A percentile compares a stretch with the other conserved stretches of the same genome.
Evolutionary conservation across 2,797 vertebrate species (phyloP).

Genomic region (Nasua narica): DNA sequence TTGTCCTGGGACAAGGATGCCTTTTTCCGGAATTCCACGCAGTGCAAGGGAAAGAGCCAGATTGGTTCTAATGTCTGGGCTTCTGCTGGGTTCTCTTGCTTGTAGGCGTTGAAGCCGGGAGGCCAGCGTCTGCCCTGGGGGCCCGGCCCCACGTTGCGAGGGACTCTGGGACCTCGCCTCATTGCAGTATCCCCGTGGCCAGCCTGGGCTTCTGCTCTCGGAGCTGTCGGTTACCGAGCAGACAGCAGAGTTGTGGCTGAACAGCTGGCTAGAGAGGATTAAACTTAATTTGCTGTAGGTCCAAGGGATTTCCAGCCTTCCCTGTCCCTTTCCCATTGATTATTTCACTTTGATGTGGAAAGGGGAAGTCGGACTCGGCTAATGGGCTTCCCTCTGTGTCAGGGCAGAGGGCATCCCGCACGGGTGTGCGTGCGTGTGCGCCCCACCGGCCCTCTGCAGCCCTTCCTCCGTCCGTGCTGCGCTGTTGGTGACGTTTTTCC

Average conservation of each 20-base stretch:
- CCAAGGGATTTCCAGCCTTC: background rate
- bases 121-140: background rate
- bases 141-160: fast-evolving
- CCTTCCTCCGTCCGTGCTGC: background rate
- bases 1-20: background rate
- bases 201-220: background rate
- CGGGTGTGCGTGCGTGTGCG: background rate
- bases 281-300: slow-evolving; percentile 2
- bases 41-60: background rate
- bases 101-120: background rate
- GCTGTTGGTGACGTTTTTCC: background rate
- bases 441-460: background rate
- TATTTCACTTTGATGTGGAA: background rate
- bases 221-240: background rate
- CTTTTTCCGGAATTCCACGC: background rate
- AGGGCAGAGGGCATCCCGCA: background rate
- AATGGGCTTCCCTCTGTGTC: background rate
- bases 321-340: background rate
- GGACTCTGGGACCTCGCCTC: background rate
- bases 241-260: background rate
- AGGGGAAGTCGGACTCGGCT: background rate
- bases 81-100: background rate
- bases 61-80: background rate
- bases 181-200: background rate
- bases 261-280: background rate